These are phyloP conservation scores for Cettia cetti DNA, from an alignment of 2,113 vertebrate species.

Conservation along the genomic window DNA sequence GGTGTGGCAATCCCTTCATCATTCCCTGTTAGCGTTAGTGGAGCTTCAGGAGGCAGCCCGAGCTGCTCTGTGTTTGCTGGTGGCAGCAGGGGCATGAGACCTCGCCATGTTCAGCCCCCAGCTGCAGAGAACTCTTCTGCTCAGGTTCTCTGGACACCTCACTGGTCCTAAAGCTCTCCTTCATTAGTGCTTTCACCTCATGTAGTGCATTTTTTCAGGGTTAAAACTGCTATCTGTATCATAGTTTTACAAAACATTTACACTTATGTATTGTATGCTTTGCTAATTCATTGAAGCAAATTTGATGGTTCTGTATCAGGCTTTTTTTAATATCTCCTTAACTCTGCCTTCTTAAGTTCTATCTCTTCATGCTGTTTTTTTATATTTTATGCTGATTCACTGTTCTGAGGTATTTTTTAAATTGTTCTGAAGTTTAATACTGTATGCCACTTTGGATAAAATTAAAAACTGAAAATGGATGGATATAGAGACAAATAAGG, in stretches of 20 bases:
- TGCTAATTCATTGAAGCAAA: neutral
- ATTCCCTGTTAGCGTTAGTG: no score
- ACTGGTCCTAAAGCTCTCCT: neutral
- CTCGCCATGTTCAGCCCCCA: fast-evolving
- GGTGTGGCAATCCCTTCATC: neutral
- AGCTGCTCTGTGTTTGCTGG: neutral
- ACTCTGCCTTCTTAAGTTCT: neutral
- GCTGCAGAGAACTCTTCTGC: neutral
- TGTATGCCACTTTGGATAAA: neutral
- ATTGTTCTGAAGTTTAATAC: neutral
- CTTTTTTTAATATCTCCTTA: neutral
- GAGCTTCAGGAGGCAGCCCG: neutral
- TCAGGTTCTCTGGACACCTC: neutral
- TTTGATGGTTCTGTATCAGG: neutral
- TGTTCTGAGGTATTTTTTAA: neutral
- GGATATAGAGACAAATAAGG: neutral
- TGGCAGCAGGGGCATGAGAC: neutral
- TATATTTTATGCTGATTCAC: neutral
- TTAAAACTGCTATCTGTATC: neutral
- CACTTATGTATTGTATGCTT: fast-evolving
- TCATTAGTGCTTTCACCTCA: neutral
- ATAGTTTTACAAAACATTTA: neutral
- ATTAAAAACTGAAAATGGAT: neutral
- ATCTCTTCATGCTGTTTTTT: neutral
- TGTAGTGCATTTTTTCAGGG: neutral